Evolutionary conservation across 2,888 invertebrate species (phyloP).

Genomic region (Macrosoma leucophasiata): DNA sequence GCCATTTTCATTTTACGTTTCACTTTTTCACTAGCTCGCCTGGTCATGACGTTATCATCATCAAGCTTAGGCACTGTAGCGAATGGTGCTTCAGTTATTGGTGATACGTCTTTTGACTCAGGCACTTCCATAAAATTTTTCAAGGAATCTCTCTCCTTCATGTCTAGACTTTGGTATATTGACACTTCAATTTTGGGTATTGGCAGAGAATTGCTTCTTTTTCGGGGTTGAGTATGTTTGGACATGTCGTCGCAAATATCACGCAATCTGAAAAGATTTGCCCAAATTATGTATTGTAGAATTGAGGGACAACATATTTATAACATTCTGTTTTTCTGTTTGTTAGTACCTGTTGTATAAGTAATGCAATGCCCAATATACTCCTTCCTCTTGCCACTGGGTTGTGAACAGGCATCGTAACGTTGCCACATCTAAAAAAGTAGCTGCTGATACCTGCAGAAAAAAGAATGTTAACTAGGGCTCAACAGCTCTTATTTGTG

Average conservation of each 20-base stretch:
- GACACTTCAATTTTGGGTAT: constrained; percentile 95
- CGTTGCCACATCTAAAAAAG: constrained; percentile 97
- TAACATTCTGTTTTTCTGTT: no score
- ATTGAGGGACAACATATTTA: not conserved
- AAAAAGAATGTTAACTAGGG: constrained; percentile 9
- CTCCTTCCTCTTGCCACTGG: constrained; percentile 99
- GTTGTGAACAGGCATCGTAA: constrained; percentile 95
- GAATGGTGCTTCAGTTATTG: constrained; percentile 74
- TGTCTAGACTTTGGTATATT: constrained; percentile 85
- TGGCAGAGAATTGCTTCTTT: constrained; percentile 94
- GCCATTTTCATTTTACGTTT: constrained; percentile 94
- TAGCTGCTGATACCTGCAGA: constrained; percentile 85
- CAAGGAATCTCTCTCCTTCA: constrained; percentile 77
- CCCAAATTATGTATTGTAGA: not conserved
- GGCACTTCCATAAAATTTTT: constrained; percentile 88
- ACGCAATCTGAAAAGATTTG: constrained; percentile 77
- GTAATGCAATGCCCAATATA: constrained; percentile 97
- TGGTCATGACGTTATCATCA: constrained; percentile 54
- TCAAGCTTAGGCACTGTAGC: constrained; percentile 48
- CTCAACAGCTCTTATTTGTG: not conserved
- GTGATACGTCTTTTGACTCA: constrained; percentile 80
- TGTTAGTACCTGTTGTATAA: constrained; percentile 92
- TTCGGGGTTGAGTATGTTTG: constrained; percentile 85
- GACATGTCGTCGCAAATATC: constrained; percentile 91
- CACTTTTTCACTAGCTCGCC: constrained; percentile 87